phyloP scores from a whole-genome alignment of 2,888 invertebrate genomes.

The Thyatira batis region DNA sequence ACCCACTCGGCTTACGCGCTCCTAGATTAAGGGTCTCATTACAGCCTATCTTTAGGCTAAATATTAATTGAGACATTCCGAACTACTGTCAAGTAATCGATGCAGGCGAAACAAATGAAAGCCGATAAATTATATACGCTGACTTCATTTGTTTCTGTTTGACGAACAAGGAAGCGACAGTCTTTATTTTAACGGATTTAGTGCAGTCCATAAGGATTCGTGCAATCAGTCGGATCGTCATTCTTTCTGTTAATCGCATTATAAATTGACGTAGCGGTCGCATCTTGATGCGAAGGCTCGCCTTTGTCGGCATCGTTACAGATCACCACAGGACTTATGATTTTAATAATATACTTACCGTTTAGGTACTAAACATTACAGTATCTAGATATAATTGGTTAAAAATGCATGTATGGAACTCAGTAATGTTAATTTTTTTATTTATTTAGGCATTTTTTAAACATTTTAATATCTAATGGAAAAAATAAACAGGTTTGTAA shows the following conservation, averaged over 20 bases:
- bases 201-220: conserved; percentile 62
- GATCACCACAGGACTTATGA: conserved; percentile 62
- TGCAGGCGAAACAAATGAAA: conserved; percentile 57
- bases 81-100: conserved; percentile 63
- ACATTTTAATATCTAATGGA: too few relatives aligned
- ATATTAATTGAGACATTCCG: conserved; percentile 79
- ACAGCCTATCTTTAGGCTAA: conserved; percentile 77
- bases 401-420: too few relatives aligned
- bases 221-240: conserved; percentile 70
- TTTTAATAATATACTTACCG: conserved; percentile 64
- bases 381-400: conserved; percentile 59
- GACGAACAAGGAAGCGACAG: conserved; percentile 52
- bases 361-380: too few relatives aligned
- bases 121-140: conserved; percentile 55
- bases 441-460: too few relatives aligned
- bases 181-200: conserved; percentile 59
- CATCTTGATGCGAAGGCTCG: conserved; percentile 20
- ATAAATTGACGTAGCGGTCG: conserved; percentile 75
- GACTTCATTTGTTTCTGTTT: conserved; percentile 42
- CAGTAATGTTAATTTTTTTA: too few relatives aligned
- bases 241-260: conserved; percentile 78
- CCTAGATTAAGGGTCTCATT: conserved; percentile 73
- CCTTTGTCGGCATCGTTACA: conserved; percentile 73
- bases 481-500: conserved; percentile 4
- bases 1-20: conserved; percentile 79